Percentiles rank a stretch among this genome's conserved stretches.
Conservation (phyloP, 2,888 invertebrate species). For the Tigriopus californicus region DNA sequence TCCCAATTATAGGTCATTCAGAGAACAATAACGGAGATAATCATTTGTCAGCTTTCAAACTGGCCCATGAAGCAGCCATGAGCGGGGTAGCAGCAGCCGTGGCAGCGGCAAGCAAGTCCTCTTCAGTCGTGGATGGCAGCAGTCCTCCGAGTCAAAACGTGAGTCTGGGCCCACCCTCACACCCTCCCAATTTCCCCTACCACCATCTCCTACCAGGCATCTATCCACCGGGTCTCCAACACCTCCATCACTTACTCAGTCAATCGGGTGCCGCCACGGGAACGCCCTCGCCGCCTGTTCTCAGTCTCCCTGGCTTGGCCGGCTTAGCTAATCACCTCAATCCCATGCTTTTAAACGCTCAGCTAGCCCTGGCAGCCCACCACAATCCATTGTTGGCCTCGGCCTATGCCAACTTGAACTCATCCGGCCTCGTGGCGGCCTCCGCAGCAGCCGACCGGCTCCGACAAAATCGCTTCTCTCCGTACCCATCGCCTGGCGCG, state of each 20-base stretch:
- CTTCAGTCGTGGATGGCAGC: too few species aligned
- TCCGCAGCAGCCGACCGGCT: slow-evolving; percentile 17
- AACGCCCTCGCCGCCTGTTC: not conserved
- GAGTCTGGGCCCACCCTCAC: not conserved
- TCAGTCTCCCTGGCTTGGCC: not conserved
- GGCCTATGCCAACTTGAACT: slow-evolving; percentile 5
- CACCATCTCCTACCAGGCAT: not conserved
- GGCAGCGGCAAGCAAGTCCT: too few species aligned
- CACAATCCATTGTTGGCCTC: not conserved
- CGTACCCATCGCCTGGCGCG: slow-evolving; percentile 19
- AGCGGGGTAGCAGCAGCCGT: too few species aligned
- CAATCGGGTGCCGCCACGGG: not conserved
- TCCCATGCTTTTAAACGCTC: not conserved
- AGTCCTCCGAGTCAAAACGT: too few species aligned
- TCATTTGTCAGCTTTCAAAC: too few species aligned
- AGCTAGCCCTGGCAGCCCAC: not conserved
- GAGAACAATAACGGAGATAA: too few species aligned
- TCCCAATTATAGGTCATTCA: too few species aligned
- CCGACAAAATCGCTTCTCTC: slow-evolving; percentile 19
- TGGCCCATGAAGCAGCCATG: too few species aligned
- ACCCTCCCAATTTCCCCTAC: not conserved
- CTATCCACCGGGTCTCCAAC: not conserved
- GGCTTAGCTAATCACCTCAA: not conserved
- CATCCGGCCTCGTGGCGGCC: not conserved
- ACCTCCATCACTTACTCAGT: not conserved